Evolutionary conservation across 2,888 invertebrate species (phyloP).

Genomic region (Proisotoma minuta): DNA sequence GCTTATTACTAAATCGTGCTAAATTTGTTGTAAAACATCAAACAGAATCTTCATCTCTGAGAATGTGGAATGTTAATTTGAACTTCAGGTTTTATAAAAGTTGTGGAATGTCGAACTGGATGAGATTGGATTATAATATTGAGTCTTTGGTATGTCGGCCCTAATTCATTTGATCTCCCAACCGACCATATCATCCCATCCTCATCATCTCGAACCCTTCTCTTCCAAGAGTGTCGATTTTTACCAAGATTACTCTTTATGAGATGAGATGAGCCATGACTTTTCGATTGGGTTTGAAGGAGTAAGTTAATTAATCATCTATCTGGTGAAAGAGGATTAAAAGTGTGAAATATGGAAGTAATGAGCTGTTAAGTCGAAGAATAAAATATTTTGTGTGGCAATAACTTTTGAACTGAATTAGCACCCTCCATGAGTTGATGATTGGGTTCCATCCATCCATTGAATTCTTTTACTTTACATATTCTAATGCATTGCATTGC

Average conservation of each 20-base stretch:
- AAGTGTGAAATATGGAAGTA: conserved; percentile 13
- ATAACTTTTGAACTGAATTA: conserved; percentile 15
- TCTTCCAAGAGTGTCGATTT: too few relatives aligned
- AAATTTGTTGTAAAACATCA: too few relatives aligned
- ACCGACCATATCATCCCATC: neutral
- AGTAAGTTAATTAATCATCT: conserved; percentile 9
- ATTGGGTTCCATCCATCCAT: conserved; percentile 1
- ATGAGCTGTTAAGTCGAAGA: conserved; percentile 4
- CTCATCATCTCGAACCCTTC: neutral
- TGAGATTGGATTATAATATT: neutral
- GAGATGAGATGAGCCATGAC: neutral
- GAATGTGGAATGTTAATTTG: neutral
- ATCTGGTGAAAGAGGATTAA: conserved; percentile 5
- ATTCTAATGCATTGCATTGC: conserved; percentile 5
- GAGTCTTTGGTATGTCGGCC: neutral
- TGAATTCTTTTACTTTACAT: neutral
- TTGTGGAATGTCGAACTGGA: neutral
- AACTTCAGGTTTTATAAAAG: neutral
- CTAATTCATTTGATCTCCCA: neutral
- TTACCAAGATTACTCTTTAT: too few relatives aligned
- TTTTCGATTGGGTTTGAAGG: neutral
- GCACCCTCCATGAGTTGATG: conserved; percentile 28
- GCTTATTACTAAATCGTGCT: too few relatives aligned
- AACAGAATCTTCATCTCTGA: too few relatives aligned
- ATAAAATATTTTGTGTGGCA: conserved; percentile 13